A percentile compares a stretch with the other conserved stretches of the same genome.
Conservation (phyloP, 1,140 invertebrate species). For the Limonius californicus region DNA sequence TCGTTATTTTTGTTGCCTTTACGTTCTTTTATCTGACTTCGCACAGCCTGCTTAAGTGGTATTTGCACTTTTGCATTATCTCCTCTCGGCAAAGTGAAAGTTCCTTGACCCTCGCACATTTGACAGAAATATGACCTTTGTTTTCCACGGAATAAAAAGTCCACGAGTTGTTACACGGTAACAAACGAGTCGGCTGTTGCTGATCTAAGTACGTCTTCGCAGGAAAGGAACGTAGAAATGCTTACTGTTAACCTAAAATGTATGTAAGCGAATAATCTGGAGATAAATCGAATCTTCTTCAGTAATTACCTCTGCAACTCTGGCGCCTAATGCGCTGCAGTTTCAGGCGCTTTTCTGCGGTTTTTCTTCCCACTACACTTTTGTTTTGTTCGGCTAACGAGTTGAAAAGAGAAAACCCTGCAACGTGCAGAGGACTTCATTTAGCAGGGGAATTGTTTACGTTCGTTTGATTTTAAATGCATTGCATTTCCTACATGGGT, state of each 20-base stretch:
- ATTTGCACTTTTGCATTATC: conserved; percentile 10
- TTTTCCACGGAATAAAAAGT: not conserved
- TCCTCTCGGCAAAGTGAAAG: not conserved
- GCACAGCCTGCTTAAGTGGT: not conserved
- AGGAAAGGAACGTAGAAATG: conserved; percentile 1
- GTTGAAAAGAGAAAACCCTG: conserved; percentile 1
- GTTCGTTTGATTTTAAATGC: not conserved
- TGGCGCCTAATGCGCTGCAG: not conserved
- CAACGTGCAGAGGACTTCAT: not conserved
- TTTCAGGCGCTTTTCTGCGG: not conserved
- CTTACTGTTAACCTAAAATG: conserved; percentile 14
- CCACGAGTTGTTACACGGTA: not conserved
- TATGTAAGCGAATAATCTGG: conserved; percentile 13
- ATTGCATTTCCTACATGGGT: not conserved
- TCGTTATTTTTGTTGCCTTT: not conserved
- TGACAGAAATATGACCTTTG: conserved; percentile 15
- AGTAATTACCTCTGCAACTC: conserved; percentile 14
- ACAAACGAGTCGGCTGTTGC: conserved; percentile 11
- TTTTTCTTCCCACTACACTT: not conserved
- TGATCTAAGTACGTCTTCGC: conserved; percentile 4
- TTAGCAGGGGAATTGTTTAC: not conserved
- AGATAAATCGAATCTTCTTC: conserved; percentile 13
- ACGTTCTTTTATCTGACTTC: not conserved
- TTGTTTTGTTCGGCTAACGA: not conserved
- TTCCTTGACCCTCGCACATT: conserved; percentile 10